Conservation (phyloP, 2,888 invertebrate species). For the Nomada fucata region DNA sequence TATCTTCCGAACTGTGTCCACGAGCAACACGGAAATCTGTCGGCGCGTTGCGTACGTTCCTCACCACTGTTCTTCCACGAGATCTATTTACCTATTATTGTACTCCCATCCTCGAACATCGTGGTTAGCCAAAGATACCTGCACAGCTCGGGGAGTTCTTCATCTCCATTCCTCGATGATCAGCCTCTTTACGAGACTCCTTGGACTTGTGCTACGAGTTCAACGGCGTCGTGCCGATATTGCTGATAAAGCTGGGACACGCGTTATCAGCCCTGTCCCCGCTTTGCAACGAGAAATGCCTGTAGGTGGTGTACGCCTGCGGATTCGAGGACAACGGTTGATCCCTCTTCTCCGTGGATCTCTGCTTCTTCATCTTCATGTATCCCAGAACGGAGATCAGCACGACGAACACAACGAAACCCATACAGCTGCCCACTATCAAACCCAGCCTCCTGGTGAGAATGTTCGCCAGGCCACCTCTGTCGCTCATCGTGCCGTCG, state of each 20-base stretch:
- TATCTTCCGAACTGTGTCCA: background rate
- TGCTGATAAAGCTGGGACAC: slow-evolving; percentile 82
- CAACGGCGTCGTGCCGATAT: slow-evolving; percentile 79
- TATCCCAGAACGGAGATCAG: slow-evolving; percentile 93
- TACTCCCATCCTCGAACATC: background rate
- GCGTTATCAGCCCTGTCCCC: slow-evolving; percentile 85
- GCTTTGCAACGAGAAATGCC: slow-evolving; percentile 89
- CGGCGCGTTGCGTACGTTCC: background rate
- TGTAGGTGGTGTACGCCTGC: slow-evolving; percentile 92
- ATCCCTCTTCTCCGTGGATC: slow-evolving; percentile 90
- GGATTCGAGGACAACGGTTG: slow-evolving; percentile 86
- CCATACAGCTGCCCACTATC: slow-evolving; percentile 94
- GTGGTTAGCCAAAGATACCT: slow-evolving; percentile 68
- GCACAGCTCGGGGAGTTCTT: slow-evolving; percentile 76
- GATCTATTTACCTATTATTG: background rate
- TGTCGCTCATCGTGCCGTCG: slow-evolving; percentile 87
- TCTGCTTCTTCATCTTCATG: slow-evolving; percentile 93
- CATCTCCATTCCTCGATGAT: slow-evolving; percentile 79
- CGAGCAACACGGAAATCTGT: background rate
- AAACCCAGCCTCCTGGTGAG: slow-evolving; percentile 92
- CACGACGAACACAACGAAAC: slow-evolving; percentile 93
- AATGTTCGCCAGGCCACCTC: slow-evolving; percentile 90
- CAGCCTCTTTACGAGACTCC: slow-evolving; percentile 69
- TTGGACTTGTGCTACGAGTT: slow-evolving; percentile 81
- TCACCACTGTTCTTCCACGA: background rate